Conservation (phyloP, 2,113 vertebrate genomes). For the Cyrtonyx montezumae region DNA sequence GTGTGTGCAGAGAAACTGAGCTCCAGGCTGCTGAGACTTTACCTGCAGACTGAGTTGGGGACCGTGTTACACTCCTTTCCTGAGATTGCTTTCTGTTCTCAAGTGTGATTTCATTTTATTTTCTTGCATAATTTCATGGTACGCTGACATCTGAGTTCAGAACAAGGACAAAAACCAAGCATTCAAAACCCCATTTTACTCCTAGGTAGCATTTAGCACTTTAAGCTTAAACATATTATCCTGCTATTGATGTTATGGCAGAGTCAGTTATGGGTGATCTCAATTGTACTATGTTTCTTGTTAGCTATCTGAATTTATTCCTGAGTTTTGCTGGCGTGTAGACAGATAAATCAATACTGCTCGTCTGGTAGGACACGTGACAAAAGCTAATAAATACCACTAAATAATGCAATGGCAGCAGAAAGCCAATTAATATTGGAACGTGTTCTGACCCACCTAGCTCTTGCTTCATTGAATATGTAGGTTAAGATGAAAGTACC, state of each 20-base stretch:
- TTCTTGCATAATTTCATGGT: not conserved
- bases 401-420: not conserved
- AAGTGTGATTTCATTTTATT: not conserved
- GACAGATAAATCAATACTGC: slow-evolving; percentile 4
- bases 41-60: not conserved
- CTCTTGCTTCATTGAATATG: not conserved
- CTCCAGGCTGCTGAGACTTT: not conserved
- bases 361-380: not conserved
- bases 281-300: not conserved
- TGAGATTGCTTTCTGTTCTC: slow-evolving; percentile 20
- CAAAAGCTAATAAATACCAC: not conserved
- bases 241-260: not conserved
- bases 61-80: not conserved
- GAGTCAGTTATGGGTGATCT: not conserved
- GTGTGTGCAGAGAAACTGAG: not conserved
- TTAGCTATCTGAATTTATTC: slow-evolving; percentile 32
- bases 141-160: slow-evolving; percentile 16
- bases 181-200: not conserved
- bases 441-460: not conserved
- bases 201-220: not conserved
- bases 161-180: not conserved
- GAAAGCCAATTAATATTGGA: not conserved
- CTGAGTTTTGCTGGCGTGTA: not conserved
- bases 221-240: not conserved
- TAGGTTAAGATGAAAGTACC: not conserved